Percentiles rank a stretch among this genome's conserved stretches.
These are phyloP conservation scores for Meteorus cinctellus DNA, from an alignment of 2,888 invertebrate species.

Conservation along the genomic window DNA sequence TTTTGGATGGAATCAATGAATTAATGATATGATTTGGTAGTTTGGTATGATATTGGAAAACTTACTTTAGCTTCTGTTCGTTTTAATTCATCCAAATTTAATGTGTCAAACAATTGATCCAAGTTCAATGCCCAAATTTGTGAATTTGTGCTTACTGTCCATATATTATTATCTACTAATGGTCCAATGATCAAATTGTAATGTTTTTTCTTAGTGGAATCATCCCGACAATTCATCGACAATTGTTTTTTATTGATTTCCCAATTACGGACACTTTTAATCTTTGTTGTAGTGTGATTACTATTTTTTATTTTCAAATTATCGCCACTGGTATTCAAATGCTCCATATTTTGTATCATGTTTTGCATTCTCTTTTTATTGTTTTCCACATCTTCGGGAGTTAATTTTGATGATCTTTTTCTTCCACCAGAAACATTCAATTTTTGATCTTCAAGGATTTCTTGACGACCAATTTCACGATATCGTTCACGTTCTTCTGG, in stretches of 20 bases:
- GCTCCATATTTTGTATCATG: constrained; percentile 61
- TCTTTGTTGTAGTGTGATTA: constrained; percentile 33
- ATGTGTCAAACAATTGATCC: constrained; percentile 48
- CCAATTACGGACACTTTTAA: constrained; percentile 59
- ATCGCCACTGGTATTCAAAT: neutral
- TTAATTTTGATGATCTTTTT: constrained; percentile 46
- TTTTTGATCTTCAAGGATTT: constrained; percentile 4
- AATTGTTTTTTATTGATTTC: constrained; percentile 56
- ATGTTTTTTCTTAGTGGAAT: neutral
- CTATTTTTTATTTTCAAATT: constrained; percentile 19
- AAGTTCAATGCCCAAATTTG: constrained; percentile 59
- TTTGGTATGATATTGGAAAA: neutral
- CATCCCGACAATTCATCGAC: constrained; percentile 50
- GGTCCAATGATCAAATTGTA: constrained; percentile 54
- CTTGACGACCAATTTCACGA: constrained; percentile 54
- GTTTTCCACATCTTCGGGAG: constrained; percentile 48
- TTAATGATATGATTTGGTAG: neutral
- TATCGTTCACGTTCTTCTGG: constrained; percentile 70
- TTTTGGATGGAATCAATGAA: neutral
- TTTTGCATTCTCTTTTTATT: constrained; percentile 61
- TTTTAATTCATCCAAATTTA: constrained; percentile 43
- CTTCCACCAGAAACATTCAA: constrained; percentile 33
- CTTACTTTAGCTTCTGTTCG: constrained; percentile 41
- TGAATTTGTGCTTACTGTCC: constrained; percentile 53
- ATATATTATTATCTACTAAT: constrained; percentile 56